Conservation (phyloP, 64 coral and sea anemone species). For the Astreopora myriophthalma region DNA sequence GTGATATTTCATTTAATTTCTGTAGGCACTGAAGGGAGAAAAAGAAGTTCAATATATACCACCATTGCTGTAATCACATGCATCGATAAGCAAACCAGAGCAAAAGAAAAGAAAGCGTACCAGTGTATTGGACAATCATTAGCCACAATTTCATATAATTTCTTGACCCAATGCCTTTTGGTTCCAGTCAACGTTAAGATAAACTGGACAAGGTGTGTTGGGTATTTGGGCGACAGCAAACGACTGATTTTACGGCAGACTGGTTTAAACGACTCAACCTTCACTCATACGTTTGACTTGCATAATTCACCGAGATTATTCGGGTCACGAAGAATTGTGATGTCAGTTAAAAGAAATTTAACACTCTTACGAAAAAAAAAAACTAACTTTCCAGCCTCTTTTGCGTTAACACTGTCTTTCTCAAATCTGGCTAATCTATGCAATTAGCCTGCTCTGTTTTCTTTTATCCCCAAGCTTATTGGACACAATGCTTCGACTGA, state of each 20-base stretch:
- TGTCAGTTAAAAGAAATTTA: slow-evolving; percentile 33
- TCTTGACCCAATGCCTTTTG: too few species aligned
- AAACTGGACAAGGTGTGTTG: not conserved
- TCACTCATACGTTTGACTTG: not conserved
- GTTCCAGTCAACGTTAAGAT: not conserved
- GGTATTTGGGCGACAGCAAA: not conserved
- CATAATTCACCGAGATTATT: slow-evolving; percentile 30
- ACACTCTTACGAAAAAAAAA: not conserved
- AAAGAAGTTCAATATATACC: not conserved
- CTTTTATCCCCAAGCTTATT: not conserved
- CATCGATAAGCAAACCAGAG: not conserved
- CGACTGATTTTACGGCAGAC: not conserved
- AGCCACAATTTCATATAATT: not conserved
- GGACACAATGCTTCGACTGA: not conserved
- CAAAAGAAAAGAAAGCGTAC: not conserved
- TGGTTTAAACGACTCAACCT: not conserved
- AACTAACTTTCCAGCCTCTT: not conserved
- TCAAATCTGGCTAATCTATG: not conserved
- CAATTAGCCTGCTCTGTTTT: not conserved
- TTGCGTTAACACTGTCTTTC: not conserved
- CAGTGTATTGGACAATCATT: not conserved
- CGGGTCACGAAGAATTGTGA: slow-evolving; percentile 28
- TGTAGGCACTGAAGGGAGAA: not conserved
- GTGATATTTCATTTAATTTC: not conserved
- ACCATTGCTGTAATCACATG: not conserved